Base-by-base conservation (phyloP, 2,797 vertebrate genomes). In the Heterohyrax brucei region DNA sequence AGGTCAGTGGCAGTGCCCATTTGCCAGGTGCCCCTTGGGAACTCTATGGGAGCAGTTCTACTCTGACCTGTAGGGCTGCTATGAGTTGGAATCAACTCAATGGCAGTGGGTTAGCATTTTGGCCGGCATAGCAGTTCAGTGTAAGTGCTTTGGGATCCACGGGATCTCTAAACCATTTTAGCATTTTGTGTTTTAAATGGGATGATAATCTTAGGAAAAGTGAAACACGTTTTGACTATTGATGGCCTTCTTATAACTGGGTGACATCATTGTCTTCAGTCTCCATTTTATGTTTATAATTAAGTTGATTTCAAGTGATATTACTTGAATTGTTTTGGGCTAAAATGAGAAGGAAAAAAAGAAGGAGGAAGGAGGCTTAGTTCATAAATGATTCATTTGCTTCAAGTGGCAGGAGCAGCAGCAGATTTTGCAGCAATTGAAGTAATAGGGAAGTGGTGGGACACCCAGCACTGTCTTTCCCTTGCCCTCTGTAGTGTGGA, bases 221-320 rank as follows among this genome's bases (percentile, higher is more conserved):
- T 66, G 82, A 66, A 84, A 46, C 1, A 2, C 9, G 48, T 72
- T 50, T 77, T 92, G 66, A 76, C 59, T 72, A 53, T 30, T 13
- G 39, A 86, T 33, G 66, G 76, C 21, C 72, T 93, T 91, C 72
- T 61, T 44, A 19, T 53, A 28, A 21, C 62, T 78, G 61, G n/a
- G 30, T 33, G 18, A 26, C n/a, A 9, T 28, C 30, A 44, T 16
- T 79, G 21, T 26, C 84, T 73, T 89, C 64, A 46, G 39, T 78
- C 12, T 46, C 75, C 16, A 48, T 44, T 81, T 93, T 56, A 8
- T 76, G 30, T 87, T 81, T 70, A 88, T 48, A 87, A 89, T 83
- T 73, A 93, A 93, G 50, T 56, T 82, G 78, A 53, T 87, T 61
- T 96, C n/a, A 91, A 83, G 53, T 33, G 68, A n/a, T 70, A 70